A percentile compares a stretch with the other conserved stretches of the same genome.
These are phyloP conservation scores for Trypoxylus dichotomus DNA, from an alignment of 1,140 invertebrate genomes.

Conservation along the genomic window DNA sequence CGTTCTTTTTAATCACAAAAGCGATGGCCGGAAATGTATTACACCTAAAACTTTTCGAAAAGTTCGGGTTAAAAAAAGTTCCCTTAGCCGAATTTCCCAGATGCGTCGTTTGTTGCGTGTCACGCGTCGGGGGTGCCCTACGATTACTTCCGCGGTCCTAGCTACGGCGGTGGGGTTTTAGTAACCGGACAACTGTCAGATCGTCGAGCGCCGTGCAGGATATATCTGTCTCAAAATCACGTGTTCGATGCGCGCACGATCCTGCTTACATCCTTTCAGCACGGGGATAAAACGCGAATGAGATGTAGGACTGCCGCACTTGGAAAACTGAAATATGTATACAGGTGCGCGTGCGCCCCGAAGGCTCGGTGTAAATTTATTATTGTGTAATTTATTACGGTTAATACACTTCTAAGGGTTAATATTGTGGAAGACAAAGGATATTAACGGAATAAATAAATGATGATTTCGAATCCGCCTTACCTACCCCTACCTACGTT, in stretches of 20 bases:
- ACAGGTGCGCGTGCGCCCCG: background rate
- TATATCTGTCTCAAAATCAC: background rate
- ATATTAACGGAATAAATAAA: too few relatives aligned
- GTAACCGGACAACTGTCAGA: background rate
- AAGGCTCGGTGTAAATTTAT: background rate
- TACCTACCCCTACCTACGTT: too few relatives aligned
- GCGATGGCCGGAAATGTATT: background rate
- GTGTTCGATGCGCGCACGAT: conserved; percentile 10
- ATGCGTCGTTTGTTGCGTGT: background rate
- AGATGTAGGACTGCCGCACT: conserved; percentile 17
- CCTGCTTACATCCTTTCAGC: conserved; percentile 4
- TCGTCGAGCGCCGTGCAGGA: background rate
- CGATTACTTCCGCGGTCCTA: background rate
- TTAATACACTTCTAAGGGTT: too few relatives aligned
- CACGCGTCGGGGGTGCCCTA: background rate
- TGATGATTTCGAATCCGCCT: too few relatives aligned
- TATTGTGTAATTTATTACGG: conserved; percentile 4
- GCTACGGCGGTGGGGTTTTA: background rate
- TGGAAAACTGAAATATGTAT: conserved; percentile 3
- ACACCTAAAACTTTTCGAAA: background rate
- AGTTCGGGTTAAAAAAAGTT: background rate
- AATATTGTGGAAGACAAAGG: too few relatives aligned
- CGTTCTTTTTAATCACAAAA: background rate
- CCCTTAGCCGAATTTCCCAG: background rate
- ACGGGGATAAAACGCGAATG: conserved; percentile 20